These are phyloP conservation scores for Limosa lapponica DNA, from an alignment of 2,797 vertebrate genomes.

Conservation along the genomic window DNA sequence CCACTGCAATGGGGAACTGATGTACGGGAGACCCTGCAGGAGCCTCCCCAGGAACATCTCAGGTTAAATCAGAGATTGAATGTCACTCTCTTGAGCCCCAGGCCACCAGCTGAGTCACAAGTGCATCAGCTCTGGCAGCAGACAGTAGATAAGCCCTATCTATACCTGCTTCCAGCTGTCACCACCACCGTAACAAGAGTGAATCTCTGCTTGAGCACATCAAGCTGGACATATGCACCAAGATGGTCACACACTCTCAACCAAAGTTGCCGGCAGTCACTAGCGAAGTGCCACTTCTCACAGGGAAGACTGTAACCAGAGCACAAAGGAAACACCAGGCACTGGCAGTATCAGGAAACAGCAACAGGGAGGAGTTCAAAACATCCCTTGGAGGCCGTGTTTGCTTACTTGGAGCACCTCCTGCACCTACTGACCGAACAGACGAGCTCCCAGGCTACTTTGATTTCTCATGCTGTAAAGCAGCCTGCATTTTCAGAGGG, in stretches of 20 bases:
- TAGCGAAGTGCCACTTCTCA: not conserved
- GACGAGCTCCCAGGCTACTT: not conserved
- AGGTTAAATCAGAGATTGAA: not conserved
- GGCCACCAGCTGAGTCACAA: not conserved
- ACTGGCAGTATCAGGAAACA: not conserved
- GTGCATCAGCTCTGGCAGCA: not conserved
- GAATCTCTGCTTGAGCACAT: not conserved
- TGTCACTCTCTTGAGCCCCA: not conserved
- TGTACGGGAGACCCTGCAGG: fast-evolving
- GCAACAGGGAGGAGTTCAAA: not conserved
- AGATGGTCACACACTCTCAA: not conserved
- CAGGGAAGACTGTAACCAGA: not conserved
- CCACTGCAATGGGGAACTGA: not conserved
- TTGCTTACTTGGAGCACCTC: not conserved
- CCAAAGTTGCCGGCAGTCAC: fast-evolving
- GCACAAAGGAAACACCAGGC: not conserved
- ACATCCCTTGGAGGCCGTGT: not conserved
- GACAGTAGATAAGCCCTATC: not conserved
- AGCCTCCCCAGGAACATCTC: not conserved
- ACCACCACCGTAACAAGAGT: not conserved
- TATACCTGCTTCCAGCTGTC: not conserved
- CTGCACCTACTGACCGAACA: not conserved
- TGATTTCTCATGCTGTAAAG: not conserved
- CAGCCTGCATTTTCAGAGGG: not conserved
- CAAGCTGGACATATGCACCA: fast-evolving